These are phyloP conservation scores for Drosophila paracracens DNA, from an alignment of 2,888 invertebrate species.

Conservation along the genomic window DNA sequence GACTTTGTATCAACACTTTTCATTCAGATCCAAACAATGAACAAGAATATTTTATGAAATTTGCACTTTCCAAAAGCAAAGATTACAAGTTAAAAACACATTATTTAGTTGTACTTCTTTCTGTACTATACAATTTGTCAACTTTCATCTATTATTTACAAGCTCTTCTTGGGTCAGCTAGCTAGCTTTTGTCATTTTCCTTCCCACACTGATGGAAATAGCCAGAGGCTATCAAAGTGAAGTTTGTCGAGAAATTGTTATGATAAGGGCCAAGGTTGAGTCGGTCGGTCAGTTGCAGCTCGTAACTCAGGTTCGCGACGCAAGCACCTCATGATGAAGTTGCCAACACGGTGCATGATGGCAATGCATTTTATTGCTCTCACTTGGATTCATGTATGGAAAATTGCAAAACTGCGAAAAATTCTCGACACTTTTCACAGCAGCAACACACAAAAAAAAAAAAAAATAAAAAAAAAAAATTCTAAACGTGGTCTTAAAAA, in stretches of 20 bases:
- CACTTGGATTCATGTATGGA: slow-evolving; percentile 40
- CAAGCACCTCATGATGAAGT: slow-evolving; percentile 44
- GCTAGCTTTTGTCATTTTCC: neutral
- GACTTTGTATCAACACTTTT: neutral
- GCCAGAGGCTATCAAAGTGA: neutral
- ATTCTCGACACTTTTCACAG: slow-evolving; percentile 17
- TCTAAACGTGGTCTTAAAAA: slow-evolving; percentile 47
- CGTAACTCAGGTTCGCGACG: slow-evolving; percentile 7
- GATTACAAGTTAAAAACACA: neutral
- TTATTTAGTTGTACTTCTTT: neutral
- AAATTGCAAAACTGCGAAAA: slow-evolving; percentile 13
- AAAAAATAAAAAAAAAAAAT: slow-evolving; percentile 16
- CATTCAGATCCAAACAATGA: neutral
- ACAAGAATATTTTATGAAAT: neutral
- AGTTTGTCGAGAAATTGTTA: slow-evolving; percentile 6
- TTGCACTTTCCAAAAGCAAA: neutral
- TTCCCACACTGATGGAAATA: neutral
- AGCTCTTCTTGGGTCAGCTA: neutral
- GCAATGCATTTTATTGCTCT: slow-evolving; percentile 65
- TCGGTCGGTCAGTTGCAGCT: neutral
- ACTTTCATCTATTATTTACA: neutral
- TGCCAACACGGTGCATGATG: slow-evolving; percentile 40
- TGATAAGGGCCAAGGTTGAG: slow-evolving; percentile 15
- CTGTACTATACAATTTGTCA: neutral
- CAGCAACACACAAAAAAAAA: neutral